These are phyloP conservation scores for Coenonympha glycerion DNA, from an alignment of 2,888 invertebrate species.

Conservation along the genomic window DNA sequence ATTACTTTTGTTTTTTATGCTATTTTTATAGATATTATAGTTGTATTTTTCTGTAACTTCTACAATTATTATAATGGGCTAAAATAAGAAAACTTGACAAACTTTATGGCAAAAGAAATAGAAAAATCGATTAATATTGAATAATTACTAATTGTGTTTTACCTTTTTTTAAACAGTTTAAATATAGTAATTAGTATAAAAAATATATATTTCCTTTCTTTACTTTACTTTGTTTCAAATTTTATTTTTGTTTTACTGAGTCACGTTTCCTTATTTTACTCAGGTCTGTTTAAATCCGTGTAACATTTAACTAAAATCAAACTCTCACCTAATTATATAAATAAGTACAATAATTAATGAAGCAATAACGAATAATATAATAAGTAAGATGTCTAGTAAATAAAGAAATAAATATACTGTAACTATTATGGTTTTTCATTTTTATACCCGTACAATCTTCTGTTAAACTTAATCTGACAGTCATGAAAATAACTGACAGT, in stretches of 20 bases:
- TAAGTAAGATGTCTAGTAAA: conserved; percentile 38
- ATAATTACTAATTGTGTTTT: too few species aligned
- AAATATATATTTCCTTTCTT: too few species aligned
- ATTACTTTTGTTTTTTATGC: not conserved
- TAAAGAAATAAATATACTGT: conserved; percentile 53
- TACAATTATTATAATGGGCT: not conserved
- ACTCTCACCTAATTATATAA: conserved; percentile 37
- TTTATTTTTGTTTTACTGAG: too few species aligned
- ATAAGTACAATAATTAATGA: conserved; percentile 64
- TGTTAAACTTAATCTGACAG: too few species aligned
- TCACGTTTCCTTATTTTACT: not conserved
- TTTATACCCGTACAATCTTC: not conserved
- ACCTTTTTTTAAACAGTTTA: too few species aligned
- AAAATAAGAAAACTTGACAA: not conserved
- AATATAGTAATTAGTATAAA: too few species aligned
- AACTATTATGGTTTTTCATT: conserved; percentile 41
- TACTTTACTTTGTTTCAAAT: too few species aligned
- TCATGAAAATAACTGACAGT: too few species aligned
- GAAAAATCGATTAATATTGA: too few species aligned
- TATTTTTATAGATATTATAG: not conserved
- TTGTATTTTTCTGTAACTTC: not conserved
- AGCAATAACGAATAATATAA: conserved; percentile 51
- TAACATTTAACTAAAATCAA: conserved; percentile 22
- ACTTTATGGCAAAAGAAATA: too few species aligned
- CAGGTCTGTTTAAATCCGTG: not conserved